A percentile compares a stretch with the other conserved stretches of the same genome.
phyloP scores from a whole-genome alignment of 2,888 invertebrate species.

The Mythimna pallens region DNA sequence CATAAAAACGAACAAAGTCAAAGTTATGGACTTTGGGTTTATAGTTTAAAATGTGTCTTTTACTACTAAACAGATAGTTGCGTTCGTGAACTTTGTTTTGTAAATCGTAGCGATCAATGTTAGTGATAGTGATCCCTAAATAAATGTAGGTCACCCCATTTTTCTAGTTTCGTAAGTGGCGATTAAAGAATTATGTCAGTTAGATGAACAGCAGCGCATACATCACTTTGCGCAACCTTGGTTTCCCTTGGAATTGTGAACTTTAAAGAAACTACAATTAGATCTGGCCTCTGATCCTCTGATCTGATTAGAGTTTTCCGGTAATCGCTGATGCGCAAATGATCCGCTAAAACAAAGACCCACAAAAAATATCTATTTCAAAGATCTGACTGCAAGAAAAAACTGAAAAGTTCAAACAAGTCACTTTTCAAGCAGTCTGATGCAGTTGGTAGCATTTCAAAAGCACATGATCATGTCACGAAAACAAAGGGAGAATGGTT shows the following conservation, averaged over 20 bases:
- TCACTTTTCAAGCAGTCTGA: too few species aligned
- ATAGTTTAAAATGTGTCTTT: neutral
- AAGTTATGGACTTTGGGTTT: neutral
- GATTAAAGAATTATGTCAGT: constrained; percentile 43
- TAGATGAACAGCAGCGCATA: constrained; percentile 40
- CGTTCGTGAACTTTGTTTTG: constrained; percentile 38
- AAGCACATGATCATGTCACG: too few species aligned
- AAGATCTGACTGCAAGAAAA: too few species aligned
- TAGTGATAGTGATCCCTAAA: constrained; percentile 54
- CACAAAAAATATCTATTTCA: too few species aligned
- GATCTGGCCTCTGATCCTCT: neutral
- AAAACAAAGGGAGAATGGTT: too few species aligned
- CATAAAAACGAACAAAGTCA: neutral
- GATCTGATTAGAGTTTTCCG: neutral
- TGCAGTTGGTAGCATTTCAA: too few species aligned
- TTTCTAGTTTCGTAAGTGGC: constrained; percentile 38
- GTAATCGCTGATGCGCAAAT: neutral
- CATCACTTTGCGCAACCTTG: constrained; percentile 51
- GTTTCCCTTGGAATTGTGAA: constrained; percentile 27
- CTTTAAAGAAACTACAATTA: neutral
- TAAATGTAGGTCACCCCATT: constrained; percentile 56
- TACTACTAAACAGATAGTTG: neutral
- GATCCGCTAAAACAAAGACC: neutral
- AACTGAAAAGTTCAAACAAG: too few species aligned
- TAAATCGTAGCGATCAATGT: constrained; percentile 35